Conservation (phyloP, 2,888 invertebrate genomes). For the Rhagophthalmus giganteus region DNA sequence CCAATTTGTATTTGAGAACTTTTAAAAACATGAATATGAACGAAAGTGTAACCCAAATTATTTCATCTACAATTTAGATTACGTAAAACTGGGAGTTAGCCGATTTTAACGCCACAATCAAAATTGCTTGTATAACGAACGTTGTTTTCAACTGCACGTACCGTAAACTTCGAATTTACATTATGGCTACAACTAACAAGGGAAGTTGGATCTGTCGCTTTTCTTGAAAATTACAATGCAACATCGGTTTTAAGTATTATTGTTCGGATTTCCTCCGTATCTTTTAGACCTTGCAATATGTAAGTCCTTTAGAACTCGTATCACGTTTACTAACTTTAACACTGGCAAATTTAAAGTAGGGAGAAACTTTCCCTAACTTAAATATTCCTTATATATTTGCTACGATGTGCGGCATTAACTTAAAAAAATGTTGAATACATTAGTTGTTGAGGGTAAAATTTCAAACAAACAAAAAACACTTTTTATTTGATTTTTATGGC, state of each 20-base stretch:
- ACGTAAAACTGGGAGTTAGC: slow-evolving; percentile 3
- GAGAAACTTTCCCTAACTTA: background rate
- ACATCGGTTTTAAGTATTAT: no score
- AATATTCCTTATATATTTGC: background rate
- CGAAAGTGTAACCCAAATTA: slow-evolving; percentile 4
- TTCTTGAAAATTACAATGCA: no score
- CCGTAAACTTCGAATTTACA: slow-evolving; percentile 10
- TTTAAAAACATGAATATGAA: slow-evolving; percentile 7
- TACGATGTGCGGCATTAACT: slow-evolving; percentile 3
- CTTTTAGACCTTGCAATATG: background rate
- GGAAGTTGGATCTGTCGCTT: slow-evolving; percentile 9
- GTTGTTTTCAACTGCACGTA: slow-evolving; percentile 1
- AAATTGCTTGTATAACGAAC: slow-evolving; percentile 6
- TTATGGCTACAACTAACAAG: slow-evolving; percentile 2
- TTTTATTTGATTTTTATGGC: no score
- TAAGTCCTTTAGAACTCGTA: background rate
- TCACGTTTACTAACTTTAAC: background rate
- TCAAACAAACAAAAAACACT: no score
- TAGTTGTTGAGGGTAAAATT: slow-evolving; percentile 2
- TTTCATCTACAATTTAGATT: slow-evolving; percentile 8
- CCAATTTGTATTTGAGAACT: slow-evolving; percentile 2
- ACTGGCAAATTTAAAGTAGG: background rate
- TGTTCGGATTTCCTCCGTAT: no score
- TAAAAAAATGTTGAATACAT: slow-evolving; percentile 5
- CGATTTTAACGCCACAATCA: slow-evolving; percentile 4